Evolutionary conservation across 2,113 vertebrate species (phyloP).

Genomic region (Hyla sarda): DNA sequence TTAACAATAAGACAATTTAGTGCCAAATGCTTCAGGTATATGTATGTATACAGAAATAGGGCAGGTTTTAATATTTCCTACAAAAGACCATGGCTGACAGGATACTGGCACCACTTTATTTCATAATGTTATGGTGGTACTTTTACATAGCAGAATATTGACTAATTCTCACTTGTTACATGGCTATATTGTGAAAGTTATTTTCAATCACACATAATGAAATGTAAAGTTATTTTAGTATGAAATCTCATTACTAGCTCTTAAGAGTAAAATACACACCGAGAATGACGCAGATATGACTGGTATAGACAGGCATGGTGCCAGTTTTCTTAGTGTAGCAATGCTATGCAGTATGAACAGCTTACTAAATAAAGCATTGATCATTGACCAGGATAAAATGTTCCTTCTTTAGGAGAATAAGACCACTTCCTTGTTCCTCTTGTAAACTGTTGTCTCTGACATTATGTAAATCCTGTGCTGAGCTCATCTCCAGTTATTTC

Average conservation of each 20-base stretch:
- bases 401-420: neutral
- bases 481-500: conserved; percentile 26
- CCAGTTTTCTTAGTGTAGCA: neutral
- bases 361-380: neutral
- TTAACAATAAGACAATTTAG: no score
- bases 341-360: neutral
- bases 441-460: neutral
- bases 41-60: no score
- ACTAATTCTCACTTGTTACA: neutral
- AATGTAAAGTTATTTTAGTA: neutral
- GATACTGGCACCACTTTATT: neutral
- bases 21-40: no score
- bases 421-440: conserved; percentile 11
- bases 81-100: neutral
- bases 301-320: neutral
- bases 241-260: neutral
- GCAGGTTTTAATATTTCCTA: no score
- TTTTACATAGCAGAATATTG: neutral
- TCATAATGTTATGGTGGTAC: neutral
- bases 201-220: neutral
- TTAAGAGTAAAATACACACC: neutral
- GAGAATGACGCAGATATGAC: neutral
- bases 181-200: neutral
- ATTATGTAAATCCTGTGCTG: neutral
- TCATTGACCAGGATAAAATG: neutral